phyloP scores from a whole-genome alignment of 2,113 vertebrate genomes.

The Seriola dumerili region DNA sequence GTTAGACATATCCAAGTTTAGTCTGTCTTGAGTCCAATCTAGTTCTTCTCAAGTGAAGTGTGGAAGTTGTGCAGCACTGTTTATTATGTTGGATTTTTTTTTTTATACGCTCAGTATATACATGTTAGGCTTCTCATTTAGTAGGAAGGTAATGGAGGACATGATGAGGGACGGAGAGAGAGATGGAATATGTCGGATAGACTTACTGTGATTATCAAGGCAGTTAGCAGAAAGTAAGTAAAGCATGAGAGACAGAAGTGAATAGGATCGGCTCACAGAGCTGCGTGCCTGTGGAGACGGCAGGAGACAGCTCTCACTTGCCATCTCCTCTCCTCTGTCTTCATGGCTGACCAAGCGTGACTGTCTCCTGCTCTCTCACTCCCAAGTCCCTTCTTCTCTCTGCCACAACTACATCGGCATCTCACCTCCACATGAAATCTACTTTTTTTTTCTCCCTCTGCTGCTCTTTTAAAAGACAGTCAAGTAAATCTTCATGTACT shows the following conservation, averaged over 20 bases:
- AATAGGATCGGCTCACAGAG: not conserved
- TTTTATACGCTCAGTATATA: no score
- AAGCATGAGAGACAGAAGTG: not conserved
- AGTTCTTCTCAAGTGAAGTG: not conserved
- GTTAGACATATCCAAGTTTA: not conserved
- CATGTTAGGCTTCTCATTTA: not conserved
- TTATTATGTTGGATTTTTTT: no score
- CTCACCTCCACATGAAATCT: slow-evolving; percentile 7
- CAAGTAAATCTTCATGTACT: slow-evolving; percentile 3
- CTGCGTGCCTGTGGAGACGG: not conserved
- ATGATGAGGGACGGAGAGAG: not conserved
- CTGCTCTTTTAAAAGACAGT: not conserved
- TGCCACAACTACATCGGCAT: slow-evolving; percentile 19
- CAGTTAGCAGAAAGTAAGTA: not conserved
- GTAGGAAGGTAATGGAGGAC: not conserved
- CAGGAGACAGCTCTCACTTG: slow-evolving; percentile 44
- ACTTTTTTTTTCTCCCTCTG: not conserved
- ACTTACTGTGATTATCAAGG: slow-evolving; percentile 17
- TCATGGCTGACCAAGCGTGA: slow-evolving; percentile 44
- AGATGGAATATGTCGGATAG: slow-evolving; percentile 8
- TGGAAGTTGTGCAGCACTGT: not conserved
- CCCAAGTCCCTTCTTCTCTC: slow-evolving; percentile 11
- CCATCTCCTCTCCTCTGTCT: slow-evolving; percentile 19
- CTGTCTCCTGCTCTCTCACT: slow-evolving; percentile 32
- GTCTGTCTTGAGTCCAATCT: no score